Percentiles rank a stretch among this genome's conserved stretches.
Conservation (phyloP, 2,888 invertebrate genomes). For the Cremastinae sp. region DNA sequence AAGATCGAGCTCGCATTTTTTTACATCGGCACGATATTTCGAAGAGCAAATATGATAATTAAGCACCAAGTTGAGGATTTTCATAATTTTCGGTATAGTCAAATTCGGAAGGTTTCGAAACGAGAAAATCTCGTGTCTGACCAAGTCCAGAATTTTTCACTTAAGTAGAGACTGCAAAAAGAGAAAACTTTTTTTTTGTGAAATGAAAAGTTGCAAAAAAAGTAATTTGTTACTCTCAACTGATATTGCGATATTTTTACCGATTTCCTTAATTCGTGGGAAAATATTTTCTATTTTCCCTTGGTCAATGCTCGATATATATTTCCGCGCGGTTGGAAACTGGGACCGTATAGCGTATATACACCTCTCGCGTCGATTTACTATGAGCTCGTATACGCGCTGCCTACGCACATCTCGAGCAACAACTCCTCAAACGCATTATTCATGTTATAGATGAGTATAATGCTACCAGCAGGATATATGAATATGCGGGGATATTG, state of each 20-base stretch:
- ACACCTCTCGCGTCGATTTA: not conserved
- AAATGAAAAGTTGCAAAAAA: too few relatives aligned
- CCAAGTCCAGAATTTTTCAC: constrained; percentile 14
- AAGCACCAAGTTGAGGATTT: not conserved
- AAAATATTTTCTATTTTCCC: too few relatives aligned
- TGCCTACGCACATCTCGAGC: constrained; percentile 65
- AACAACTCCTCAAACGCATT: constrained; percentile 63
- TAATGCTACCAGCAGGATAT: constrained; percentile 30
- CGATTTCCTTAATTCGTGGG: too few relatives aligned
- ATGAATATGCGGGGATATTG: constrained; percentile 47
- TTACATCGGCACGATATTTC: not conserved
- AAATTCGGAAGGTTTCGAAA: constrained; percentile 39
- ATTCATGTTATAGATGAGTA: constrained; percentile 60
- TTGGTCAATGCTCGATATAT: not conserved
- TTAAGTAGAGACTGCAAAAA: not conserved
- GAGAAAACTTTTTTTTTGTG: too few relatives aligned
- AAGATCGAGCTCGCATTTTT: not conserved
- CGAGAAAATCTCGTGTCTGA: constrained; percentile 18
- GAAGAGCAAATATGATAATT: not conserved
- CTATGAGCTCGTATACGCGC: not conserved
- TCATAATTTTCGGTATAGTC: constrained; percentile 17
- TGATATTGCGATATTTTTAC: too few relatives aligned
- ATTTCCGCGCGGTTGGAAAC: not conserved
- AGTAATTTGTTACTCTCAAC: too few relatives aligned
- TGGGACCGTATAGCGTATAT: constrained; percentile 34